Evolutionary conservation across 2,888 invertebrate species (phyloP), one percentile per base, ranked within the genome.

Genomic region (Diarsia mendica): DNA sequence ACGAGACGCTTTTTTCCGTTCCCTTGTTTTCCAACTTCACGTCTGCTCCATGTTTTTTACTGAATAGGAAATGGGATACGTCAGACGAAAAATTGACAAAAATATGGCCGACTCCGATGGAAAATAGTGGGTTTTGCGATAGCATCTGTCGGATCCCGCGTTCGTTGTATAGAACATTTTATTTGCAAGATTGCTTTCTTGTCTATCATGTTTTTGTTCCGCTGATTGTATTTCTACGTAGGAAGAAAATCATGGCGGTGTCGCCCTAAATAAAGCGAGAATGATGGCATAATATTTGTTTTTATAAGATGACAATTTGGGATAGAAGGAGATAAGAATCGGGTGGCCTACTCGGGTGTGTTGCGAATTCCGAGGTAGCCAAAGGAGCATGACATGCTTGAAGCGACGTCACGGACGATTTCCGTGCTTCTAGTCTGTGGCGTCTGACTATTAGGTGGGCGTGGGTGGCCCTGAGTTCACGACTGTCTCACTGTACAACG

Each of bases 51-150:
- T 96, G 95, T 96, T 96, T 96, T 85, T 87, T 96, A 95, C 96
- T 94, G 95, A 95, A 96, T 95, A 93, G 94, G 93, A 96, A 96
- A 96, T 96, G 92, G 96, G 94, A 95, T 95, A 94, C 94, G 96
- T 96, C 96, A 95, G 94, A 95, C 93, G 95, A 95, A 95, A 96
- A 96, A 96, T 95, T 95, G 95, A 96, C 95, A 96, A 96, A 96
- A 95, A 96, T 95, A 96, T 95, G 94, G 94, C 93, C 92, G 88
- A 88, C 92, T 89, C 91, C 90, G 93, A 95, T 94, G 94, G 94
- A 94, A 94, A 95, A 95, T 95, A 95, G 95, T 95, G 94, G 95
- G 92, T 92, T 94, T 94, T 93, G 92, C 90, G 96, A 96, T 96
- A 95, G 90, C 90, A 96, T 96, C 96, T 91, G 90, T 91, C 91